Base-by-base conservation (phyloP, 2,113 vertebrate species). In the Eretmochelys imbricata region DNA sequence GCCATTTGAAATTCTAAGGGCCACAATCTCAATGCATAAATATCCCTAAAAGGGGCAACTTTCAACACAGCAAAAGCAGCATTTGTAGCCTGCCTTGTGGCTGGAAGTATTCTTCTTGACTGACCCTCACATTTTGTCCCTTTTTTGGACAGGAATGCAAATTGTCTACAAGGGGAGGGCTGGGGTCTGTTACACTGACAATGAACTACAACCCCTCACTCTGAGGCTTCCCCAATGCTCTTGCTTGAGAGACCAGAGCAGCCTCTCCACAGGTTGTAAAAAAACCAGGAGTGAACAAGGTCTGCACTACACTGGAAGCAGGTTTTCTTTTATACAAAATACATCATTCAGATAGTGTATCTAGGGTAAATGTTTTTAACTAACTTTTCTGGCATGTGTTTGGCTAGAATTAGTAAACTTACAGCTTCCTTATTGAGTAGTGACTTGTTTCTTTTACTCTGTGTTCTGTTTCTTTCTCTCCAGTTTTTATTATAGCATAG, bases 61-160 rank as follows among this genome's bases (percentile, higher is more conserved):
- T 17, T 89, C 22, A 10, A 10, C 6, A 80, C 3, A 90, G 22
- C 53, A 49, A 2, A 89, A 88, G 38, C 19, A 62, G 1, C 2
- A 82, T 80, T 72, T 48, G 19, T 0, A 1, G 8, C 10, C 54
- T n/a, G 72, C 10, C 1, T 10, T 19, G 24, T 20, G 0, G 1
- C 29, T 83, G 9, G n/a, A 76, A 55, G 8, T 42, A 59, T 57
- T 88, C 0, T 46, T 27, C 89, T 46, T 53, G 16, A 59, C 42
- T 53, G 4, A 91, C 29, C 57, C 10, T 5, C 38, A 51, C 29
- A 48, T 49, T 5, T 19, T 11, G 72, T 6, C 2, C 29, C 2
- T 35, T 88, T 72, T 88, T 72, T 46, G 78, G 50, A 55, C 8
- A 54, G 54, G 88, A 93, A 57, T 75, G 38, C 1, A 35, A 10